phyloP scores from a whole-genome alignment of 1,140 invertebrate genomes.

The Anadara kagoshimensis region DNA sequence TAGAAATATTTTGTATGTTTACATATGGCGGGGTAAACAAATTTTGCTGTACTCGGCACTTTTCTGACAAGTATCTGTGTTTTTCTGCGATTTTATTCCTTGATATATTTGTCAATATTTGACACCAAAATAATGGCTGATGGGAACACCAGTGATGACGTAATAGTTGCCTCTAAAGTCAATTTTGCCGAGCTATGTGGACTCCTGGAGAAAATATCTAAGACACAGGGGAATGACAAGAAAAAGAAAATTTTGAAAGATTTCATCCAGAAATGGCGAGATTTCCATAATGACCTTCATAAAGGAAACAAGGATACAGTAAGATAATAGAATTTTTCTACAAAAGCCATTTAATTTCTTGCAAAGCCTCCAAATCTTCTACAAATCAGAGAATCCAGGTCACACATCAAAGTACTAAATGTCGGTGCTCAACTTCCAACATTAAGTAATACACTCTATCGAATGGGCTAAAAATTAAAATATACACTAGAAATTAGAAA shows the following conservation, averaged over 20 bases:
- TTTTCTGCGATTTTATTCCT: background rate
- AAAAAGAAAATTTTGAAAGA: constrained; percentile 74
- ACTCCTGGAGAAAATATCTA: constrained; percentile 76
- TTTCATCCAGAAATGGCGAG: constrained; percentile 77
- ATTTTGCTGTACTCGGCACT: no score
- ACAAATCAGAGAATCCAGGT: no score
- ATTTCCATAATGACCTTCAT: constrained; percentile 70
- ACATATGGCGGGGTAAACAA: no score
- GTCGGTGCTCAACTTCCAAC: no score
- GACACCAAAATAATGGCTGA: constrained; percentile 12
- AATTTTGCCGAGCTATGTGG: constrained; percentile 68
- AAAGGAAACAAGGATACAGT: constrained; percentile 57
- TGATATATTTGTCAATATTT: background rate
- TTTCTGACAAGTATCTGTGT: no score
- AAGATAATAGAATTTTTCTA: constrained; percentile 41
- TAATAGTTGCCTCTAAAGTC: constrained; percentile 66
- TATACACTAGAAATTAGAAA: no score
- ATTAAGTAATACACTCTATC: no score
- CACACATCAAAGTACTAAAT: no score
- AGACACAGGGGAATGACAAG: constrained; percentile 74
- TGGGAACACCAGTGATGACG: constrained; percentile 8
- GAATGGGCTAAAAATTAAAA: no score
- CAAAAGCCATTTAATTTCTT: background rate
- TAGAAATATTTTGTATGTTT: no score
- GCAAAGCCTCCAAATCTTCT: no score